A percentile compares a stretch with the other conserved stretches of the same genome.
These are phyloP conservation scores for Etheostoma cragini DNA, from an alignment of 2,113 vertebrate species.

Conservation along the genomic window DNA sequence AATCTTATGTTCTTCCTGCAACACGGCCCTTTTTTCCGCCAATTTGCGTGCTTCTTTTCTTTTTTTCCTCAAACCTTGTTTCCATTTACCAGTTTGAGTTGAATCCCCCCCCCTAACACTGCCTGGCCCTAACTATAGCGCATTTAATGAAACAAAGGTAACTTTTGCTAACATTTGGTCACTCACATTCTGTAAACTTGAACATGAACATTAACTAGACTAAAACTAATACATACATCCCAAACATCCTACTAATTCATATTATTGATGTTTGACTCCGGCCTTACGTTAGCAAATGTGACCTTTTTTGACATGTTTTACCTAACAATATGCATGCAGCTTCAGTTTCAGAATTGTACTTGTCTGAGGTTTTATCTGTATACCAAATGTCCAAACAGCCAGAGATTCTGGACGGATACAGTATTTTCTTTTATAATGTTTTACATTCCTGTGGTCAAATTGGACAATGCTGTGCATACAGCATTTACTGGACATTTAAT, in stretches of 20 bases:
- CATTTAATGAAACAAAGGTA: constrained; percentile 70
- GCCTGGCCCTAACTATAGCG: constrained; percentile 65
- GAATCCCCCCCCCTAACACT: constrained; percentile 71
- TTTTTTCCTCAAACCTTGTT: constrained; percentile 75
- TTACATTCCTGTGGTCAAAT: constrained; percentile 74
- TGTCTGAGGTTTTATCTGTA: constrained; percentile 16
- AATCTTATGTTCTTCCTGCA: constrained; percentile 77
- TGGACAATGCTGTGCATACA: neutral
- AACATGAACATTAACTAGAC: neutral
- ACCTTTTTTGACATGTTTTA: constrained; percentile 44
- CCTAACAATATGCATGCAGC: constrained; percentile 60
- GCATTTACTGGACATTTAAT: constrained; percentile 15
- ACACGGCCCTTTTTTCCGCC: constrained; percentile 40
- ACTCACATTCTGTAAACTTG: neutral
- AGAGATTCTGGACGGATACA: constrained; percentile 21
- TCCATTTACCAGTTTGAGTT: constrained; percentile 60
- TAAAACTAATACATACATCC: neutral
- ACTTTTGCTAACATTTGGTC: constrained; percentile 72
- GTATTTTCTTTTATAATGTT: constrained; percentile 37
- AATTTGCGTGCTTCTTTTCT: constrained; percentile 35
- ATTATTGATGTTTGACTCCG: neutral
- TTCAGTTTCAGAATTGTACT: constrained; percentile 2
- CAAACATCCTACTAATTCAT: neutral
- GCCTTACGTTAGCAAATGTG: constrained; percentile 65
- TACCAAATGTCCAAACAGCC: constrained; percentile 24